A percentile compares a stretch with the other conserved stretches of the same genome.
Evolutionary conservation across 2,888 invertebrate genomes (phyloP).

Genomic region (Athalia circularis): DNA sequence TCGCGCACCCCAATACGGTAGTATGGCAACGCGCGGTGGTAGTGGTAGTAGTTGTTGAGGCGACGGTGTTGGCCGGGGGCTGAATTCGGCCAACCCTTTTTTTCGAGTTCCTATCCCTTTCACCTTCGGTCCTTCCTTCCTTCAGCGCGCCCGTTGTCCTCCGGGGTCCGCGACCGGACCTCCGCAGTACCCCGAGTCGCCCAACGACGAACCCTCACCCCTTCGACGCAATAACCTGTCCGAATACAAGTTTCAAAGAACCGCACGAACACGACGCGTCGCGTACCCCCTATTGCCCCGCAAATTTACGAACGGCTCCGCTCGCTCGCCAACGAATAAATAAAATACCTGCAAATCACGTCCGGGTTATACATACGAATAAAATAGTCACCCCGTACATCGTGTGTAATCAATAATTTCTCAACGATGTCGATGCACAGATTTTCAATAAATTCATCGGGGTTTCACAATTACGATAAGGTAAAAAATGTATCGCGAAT

Average conservation of each 20-base stretch:
- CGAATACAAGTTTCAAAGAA: slow-evolving; percentile 55
- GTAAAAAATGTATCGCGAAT: no score
- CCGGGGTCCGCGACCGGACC: background rate
- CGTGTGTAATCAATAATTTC: no score
- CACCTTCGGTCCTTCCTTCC: background rate
- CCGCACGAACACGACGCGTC: slow-evolving; percentile 42
- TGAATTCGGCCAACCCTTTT: slow-evolving; percentile 40
- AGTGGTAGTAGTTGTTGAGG: no score
- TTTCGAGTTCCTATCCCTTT: slow-evolving; percentile 26
- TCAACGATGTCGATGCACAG: no score
- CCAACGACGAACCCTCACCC: slow-evolving; percentile 23
- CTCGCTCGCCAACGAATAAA: slow-evolving; percentile 53
- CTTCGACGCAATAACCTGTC: slow-evolving; percentile 11
- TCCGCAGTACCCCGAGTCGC: slow-evolving; percentile 7
- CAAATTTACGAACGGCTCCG: slow-evolving; percentile 36
- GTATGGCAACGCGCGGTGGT: no score
- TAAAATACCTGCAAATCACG: slow-evolving; percentile 51
- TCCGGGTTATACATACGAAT: no score
- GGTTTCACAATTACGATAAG: no score
- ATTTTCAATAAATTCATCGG: background rate
- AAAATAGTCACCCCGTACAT: no score
- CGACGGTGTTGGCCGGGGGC: no score
- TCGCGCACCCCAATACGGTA: slow-evolving; percentile 20
- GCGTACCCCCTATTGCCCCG: background rate
- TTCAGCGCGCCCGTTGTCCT: slow-evolving; percentile 1